Evolutionary conservation across 2,797 vertebrate genomes (phyloP), one percentile per base, ranked within the genome.

Genomic region (Hoplostethus atlanticus): DNA sequence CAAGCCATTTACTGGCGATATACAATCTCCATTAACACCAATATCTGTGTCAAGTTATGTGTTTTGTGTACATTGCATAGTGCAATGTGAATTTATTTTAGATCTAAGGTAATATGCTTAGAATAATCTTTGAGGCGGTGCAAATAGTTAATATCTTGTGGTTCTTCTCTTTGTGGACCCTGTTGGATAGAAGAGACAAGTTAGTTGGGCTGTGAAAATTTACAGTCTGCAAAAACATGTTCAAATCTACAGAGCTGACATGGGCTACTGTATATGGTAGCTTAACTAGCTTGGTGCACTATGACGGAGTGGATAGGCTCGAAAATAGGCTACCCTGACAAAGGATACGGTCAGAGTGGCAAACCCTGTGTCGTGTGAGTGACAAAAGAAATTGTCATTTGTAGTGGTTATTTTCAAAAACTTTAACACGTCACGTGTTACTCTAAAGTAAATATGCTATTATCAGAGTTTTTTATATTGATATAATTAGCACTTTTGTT

Each of bases 81-180:
- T 84, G 80, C 66, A 42, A 48, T 66, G 83, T 83, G 83, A 63
- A 25, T 73, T 64, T 77, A 58, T 61, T 50, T 38, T 48, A 78
- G 44, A 51, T 48, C 38, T 2, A 60, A 47, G 21, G 74, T 65
- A 84, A 83, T 80, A 77, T 62, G 69, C 71, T 79, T 11, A 76
- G 77, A 64, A 38, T 55, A 64, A 63, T 57, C 55, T 68, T 72
- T 81, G 68, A 83, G 50, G 61, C 50, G 72, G 83, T 85, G 81
- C 68, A 70, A 42, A 12, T 42, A 42, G 10, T 87, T 67, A 89
- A 79, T 84, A 89, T 90, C 80, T 83, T 51, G 85, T 76, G 78
- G 83, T 80, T 70, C 85, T 89, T 85, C 83, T 89, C 71, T 87
- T 91, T 44, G 64, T 73, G 62, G 79, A 81, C 50, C 90, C 90